Percentiles rank a stretch among this genome's conserved stretches.
phyloP scores from a whole-genome alignment of 2,888 invertebrate genomes.

The Kuschelorhynchus macadamiae region DNA sequence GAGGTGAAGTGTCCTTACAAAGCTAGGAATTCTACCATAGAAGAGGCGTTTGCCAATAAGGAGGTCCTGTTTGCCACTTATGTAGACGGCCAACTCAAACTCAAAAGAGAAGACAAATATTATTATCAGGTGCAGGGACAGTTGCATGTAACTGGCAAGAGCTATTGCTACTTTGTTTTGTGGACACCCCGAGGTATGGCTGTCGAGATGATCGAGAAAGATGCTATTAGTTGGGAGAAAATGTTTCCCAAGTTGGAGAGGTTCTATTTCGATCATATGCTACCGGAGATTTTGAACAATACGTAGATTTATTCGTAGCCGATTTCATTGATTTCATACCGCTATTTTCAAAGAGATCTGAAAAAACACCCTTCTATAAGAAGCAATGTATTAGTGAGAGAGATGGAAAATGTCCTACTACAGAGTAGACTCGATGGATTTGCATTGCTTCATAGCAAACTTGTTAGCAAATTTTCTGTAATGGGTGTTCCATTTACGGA shows the following conservation, averaged over 20 bases:
- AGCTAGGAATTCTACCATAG: constrained; percentile 50
- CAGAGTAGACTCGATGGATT: no score
- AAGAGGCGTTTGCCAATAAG: constrained; percentile 52
- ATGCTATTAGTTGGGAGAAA: constrained; percentile 53
- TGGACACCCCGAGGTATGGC: constrained; percentile 56
- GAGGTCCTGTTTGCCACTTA: constrained; percentile 52
- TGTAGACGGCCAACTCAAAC: constrained; percentile 45
- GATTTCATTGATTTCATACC: background rate
- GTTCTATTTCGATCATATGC: constrained; percentile 57
- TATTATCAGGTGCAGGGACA: constrained; percentile 60
- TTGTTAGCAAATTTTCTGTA: no score
- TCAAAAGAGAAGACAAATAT: constrained; percentile 55
- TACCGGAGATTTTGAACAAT: constrained; percentile 51
- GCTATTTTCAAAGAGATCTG: background rate
- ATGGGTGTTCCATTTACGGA: no score
- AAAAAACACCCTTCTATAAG: no score
- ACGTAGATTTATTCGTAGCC: constrained; percentile 4
- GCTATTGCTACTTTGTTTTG: constrained; percentile 56
- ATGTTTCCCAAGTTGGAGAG: constrained; percentile 56
- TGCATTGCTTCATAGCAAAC: no score
- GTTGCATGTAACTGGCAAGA: constrained; percentile 53
- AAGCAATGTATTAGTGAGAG: no score
- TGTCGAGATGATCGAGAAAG: constrained; percentile 53
- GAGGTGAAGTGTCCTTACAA: constrained; percentile 60
- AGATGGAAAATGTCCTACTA: no score